Evolutionary conservation across 1,140 invertebrate species (phyloP).

Genomic region (Macrotrachela quadricornifera): DNA sequence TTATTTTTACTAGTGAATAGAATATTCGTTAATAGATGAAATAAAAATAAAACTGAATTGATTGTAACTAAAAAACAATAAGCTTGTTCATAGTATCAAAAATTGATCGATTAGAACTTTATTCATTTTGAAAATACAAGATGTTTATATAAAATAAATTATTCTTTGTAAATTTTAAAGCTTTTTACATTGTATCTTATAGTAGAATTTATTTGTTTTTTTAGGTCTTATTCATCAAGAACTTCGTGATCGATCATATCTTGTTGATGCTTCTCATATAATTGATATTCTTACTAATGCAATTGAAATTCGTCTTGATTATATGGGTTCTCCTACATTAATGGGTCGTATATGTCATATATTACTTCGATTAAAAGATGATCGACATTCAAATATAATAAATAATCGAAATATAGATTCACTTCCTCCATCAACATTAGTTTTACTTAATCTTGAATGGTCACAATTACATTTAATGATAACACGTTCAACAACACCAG

Average conservation of each 20-base stretch:
- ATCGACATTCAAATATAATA: constrained; percentile 31
- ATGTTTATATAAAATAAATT: too few species aligned
- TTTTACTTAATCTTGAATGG: constrained; percentile 72
- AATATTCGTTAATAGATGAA: too few species aligned
- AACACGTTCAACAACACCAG: constrained; percentile 78
- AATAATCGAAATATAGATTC: neutral
- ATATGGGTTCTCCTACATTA: constrained; percentile 73
- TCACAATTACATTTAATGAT: constrained; percentile 86
- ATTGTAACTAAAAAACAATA: too few species aligned
- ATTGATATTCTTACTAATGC: constrained; percentile 60
- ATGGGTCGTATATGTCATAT: constrained; percentile 67
- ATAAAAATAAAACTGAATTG: too few species aligned
- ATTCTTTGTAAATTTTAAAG: too few species aligned
- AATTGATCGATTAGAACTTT: too few species aligned
- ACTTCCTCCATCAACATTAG: constrained; percentile 31
- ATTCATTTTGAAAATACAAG: too few species aligned
- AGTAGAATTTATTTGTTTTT: constrained; percentile 11
- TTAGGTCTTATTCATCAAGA: constrained; percentile 66
- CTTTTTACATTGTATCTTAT: too few species aligned
- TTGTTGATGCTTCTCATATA: constrained; percentile 42
- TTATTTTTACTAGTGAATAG: too few species aligned
- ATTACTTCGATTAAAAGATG: constrained; percentile 28
- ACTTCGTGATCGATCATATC: constrained; percentile 34
- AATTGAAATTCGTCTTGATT: constrained; percentile 67
- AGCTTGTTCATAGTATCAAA: too few species aligned